Base-by-base conservation (phyloP, 2,797 vertebrate species). In the Anguilla anguilla region DNA sequence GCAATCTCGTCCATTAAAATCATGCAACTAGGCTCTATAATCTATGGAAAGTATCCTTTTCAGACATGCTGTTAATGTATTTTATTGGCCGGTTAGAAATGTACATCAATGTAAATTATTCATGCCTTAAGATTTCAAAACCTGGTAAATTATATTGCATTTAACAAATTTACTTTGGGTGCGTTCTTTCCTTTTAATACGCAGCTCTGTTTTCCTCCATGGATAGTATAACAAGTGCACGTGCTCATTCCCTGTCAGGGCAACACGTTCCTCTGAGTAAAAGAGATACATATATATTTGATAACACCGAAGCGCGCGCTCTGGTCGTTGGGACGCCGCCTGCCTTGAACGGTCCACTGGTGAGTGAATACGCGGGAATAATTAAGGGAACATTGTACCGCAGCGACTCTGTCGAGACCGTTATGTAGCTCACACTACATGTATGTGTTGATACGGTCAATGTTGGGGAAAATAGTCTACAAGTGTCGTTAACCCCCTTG, bases 21-120 rank as follows among this genome's bases (percentile, higher is more conserved):
- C 49, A 86, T 82, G 90, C 89, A 91, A 91, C 89, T 89, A 89
- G 82, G 84, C 87, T 88, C 79, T 88, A 85, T 83, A 89, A 83
- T 89, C 86, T 87, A 86, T 85, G 85, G 81, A 85, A 69, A 91
- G 88, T 87, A 72, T 88, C 67, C 77, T 77, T 88, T 91, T 92
- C 89, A 90, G 90, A 90, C 86, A 90, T 89, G 88, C 90, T 90
- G 88, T 91, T 90, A 85, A 88, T 89, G 84, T 91, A 89, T 91
- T 92, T 91, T 90, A 91, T 88, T 82, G 89, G 90, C 88, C 69
- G 92, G 91, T 91, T 89, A 87, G 83, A 92, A 91, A 91, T 92
- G 91, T 92, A 92, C 87, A 87, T 91, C 91, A 89, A 90, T 91
- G 91, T 93, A 92, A 92, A 92, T 92, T 90, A 93, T 92, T 93